Percentiles rank a stretch among this genome's conserved stretches.
Conservation (phyloP, 2,113 vertebrate genomes). For the Mormyrus iriodes region DNA sequence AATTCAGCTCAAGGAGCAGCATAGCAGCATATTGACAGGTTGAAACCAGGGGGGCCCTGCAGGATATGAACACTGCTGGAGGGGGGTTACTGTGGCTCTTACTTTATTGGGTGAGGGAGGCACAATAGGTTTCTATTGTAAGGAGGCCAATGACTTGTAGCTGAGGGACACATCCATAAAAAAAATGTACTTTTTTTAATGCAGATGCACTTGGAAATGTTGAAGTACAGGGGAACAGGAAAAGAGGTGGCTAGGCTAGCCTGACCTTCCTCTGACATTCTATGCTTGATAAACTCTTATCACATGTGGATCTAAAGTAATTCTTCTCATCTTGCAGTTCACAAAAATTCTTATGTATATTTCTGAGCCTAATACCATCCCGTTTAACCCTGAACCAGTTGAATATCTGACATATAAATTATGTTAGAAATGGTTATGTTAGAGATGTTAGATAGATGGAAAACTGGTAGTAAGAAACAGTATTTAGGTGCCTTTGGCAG, state of each 20-base stretch:
- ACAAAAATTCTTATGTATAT: neutral
- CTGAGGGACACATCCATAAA: neutral
- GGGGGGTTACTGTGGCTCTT: slow-evolving; percentile 59
- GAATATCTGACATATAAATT: neutral
- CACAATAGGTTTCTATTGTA: neutral
- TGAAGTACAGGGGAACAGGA: neutral
- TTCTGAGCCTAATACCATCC: neutral
- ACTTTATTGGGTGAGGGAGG: slow-evolving; percentile 46
- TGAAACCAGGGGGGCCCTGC: slow-evolving; percentile 72
- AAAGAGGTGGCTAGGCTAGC: slow-evolving; percentile 3
- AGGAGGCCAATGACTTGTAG: neutral
- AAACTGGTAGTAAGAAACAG: neutral
- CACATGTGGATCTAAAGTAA: neutral
- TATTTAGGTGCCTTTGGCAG: neutral
- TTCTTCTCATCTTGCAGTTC: neutral
- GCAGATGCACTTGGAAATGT: neutral
- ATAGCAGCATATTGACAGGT: slow-evolving; percentile 70
- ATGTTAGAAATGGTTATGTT: neutral
- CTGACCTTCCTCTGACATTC: slow-evolving; percentile 34
- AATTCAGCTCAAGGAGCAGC: neutral
- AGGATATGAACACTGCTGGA: slow-evolving; percentile 75
- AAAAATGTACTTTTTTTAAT: neutral
- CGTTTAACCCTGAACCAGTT: neutral
- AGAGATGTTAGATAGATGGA: too few species aligned
- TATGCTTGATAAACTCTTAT: neutral